Evolutionary conservation across 2,888 invertebrate genomes (phyloP).

Genomic region (Apeira syringaria): DNA sequence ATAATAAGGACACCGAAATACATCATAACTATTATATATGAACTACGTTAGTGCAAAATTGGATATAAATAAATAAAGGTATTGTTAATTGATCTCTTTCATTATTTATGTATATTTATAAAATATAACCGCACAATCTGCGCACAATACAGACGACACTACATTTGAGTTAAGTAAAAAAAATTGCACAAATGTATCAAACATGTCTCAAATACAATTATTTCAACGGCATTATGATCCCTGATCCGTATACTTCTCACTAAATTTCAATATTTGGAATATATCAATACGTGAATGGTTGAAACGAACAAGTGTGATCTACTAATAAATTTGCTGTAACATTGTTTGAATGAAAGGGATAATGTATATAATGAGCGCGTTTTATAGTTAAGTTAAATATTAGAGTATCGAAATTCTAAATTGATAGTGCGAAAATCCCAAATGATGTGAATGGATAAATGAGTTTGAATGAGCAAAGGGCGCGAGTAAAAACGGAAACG

Average conservation of each 20-base stretch:
- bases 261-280: constrained; percentile 11
- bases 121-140: constrained; percentile 16
- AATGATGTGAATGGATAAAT: constrained; percentile 5
- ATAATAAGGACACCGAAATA: background rate
- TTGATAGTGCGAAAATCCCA: constrained; percentile 8
- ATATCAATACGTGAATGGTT: constrained; percentile 22
- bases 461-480: constrained; percentile 4
- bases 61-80: background rate
- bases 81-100: constrained; percentile 1
- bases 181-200: constrained; percentile 14
- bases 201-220: constrained; percentile 10
- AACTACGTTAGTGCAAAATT: background rate
- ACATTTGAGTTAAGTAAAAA: constrained; percentile 6
- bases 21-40: background rate
- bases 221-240: background rate
- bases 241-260: background rate
- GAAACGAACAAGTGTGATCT: constrained; percentile 6
- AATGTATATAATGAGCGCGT: constrained; percentile 17
- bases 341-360: constrained; percentile 15
- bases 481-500: background rate
- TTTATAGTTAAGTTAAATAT: constrained; percentile 12
- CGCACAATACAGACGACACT: constrained; percentile 16
- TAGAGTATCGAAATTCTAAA: constrained; percentile 22
- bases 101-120: constrained; percentile 1
- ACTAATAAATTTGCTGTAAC: constrained; percentile 14